Base-by-base conservation (phyloP, 2,113 vertebrate species). In the Vireo altiloquus region DNA sequence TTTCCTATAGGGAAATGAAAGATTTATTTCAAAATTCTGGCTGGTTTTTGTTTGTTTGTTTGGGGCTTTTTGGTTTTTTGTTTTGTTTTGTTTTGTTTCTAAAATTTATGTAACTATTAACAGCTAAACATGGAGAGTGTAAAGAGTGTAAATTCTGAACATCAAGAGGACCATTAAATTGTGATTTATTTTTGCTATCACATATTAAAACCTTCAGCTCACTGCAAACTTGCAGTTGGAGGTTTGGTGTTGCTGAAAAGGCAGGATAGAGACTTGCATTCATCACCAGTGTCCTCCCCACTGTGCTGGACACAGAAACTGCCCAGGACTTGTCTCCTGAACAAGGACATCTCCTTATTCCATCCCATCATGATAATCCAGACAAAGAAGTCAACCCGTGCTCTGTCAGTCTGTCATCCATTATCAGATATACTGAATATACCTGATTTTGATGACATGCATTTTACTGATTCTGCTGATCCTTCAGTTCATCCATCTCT, bases 201-300 rank as follows among this genome's bases (percentile, higher is more conserved):
- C 3, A 8, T 35, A 6, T 33, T 85, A 54, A 89, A 87, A 37
- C 9, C 9, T 72, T 20, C 52, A 87, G 2, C 9, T 85, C 17
- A 57, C 28, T 81, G 77, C 19, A 68, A 8, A 66, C 11, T 13
- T 44, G 9, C 28, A 13, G 24, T 47, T 35, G 59, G 47, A 71
- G 18, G 6, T 84, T 56, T 37, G 30, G 4, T 82, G 7, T 9
- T 86, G 20, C 8, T 63, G 31, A 68, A 37, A 37, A 23, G 16
- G 5, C 24, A 64, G 28, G 13, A 65, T 30, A 61, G 8, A 42
- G 25, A 42, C 13, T 30, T 71, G 23, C 8, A 4, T 47, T 68
- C 39, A 33, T 50, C 33, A 53, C 4, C 7, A 28, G 1, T 1
- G 0, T 44, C 10, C 7, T 59, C 4, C 10, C 5, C 2, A 10